These are phyloP conservation scores for Cacoxenus indagator DNA, from an alignment of 2,888 invertebrate species.

Conservation along the genomic window DNA sequence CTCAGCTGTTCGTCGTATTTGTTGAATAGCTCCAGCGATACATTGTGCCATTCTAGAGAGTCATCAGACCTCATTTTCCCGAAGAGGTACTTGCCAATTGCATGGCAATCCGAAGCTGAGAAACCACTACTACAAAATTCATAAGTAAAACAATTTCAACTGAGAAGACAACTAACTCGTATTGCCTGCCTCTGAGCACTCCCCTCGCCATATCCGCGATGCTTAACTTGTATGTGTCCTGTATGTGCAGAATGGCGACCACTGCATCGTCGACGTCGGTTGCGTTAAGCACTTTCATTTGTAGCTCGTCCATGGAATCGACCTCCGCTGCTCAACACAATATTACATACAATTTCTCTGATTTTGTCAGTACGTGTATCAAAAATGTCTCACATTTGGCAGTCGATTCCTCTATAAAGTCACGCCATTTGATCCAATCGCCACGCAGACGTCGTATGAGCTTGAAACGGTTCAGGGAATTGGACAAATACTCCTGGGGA, in stretches of 20 bases:
- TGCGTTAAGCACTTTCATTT: background rate
- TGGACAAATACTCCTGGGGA: background rate
- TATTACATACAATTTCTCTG: no score
- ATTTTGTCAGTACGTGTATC: background rate
- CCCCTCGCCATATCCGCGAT: background rate
- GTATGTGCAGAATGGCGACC: background rate
- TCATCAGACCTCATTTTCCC: background rate
- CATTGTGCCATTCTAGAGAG: conserved; percentile 34
- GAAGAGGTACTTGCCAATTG: conserved; percentile 31
- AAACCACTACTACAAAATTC: background rate
- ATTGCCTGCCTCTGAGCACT: background rate
- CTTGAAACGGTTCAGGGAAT: background rate
- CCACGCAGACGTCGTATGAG: background rate
- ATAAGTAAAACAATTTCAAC: background rate
- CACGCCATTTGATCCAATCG: background rate
- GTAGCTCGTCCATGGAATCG: background rate
- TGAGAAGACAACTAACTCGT: background rate
- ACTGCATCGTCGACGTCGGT: background rate
- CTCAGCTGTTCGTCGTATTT: no score
- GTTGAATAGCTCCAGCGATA: conserved; percentile 30
- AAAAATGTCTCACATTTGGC: background rate
- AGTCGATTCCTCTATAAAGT: background rate
- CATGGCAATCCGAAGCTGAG: conserved; percentile 38
- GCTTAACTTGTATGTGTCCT: background rate
- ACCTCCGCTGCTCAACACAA: background rate